phyloP scores from a whole-genome alignment of 2,113 vertebrate genomes.

The Rattus norvegicus region GRCr8 NC_086036.1:53188001-53188500 shows the following conservation, averaged over 20 bases:
- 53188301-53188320: not conserved
- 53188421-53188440: not conserved
- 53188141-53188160: not conserved
- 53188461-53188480: not conserved
- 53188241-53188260: not conserved
- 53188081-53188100: not conserved
- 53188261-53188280: not conserved
- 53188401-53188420: constrained; percentile 31
- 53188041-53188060: not conserved
- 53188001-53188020: not conserved
- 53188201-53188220: not conserved
- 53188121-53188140: not conserved
- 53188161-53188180: not conserved
- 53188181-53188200: not conserved
- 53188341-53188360: not conserved
- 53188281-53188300: not conserved
- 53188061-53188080: not conserved
- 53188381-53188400: not conserved
- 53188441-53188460: not conserved
- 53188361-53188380: not conserved
- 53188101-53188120: constrained; percentile 1
- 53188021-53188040: not conserved
- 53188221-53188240: not conserved
- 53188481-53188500: constrained; percentile 34
- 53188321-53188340: not conserved